These are phyloP conservation scores for Haliaeetus leucogaster DNA, from an alignment of 2,113 vertebrate genomes.

Conservation along the genomic window DNA sequence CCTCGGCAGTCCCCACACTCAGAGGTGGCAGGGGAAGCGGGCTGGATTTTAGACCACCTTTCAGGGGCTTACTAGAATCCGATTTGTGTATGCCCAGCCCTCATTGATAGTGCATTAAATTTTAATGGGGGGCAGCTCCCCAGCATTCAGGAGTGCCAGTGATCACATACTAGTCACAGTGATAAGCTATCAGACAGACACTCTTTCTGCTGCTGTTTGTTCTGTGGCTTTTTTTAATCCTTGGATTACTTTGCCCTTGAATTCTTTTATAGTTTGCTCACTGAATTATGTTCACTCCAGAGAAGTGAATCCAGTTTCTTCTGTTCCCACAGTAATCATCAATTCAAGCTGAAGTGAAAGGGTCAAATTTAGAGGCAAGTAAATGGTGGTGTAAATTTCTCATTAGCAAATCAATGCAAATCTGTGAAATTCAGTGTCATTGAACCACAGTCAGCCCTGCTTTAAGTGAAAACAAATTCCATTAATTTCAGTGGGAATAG, in stretches of 20 bases:
- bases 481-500: neutral
- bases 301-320: conserved; percentile 19
- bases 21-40: neutral
- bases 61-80: neutral
- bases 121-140: neutral
- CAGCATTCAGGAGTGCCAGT: neutral
- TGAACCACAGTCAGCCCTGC: neutral
- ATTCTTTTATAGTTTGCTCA: conserved; percentile 45
- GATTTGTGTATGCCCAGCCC: neutral
- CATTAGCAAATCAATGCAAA: conserved; percentile 38
- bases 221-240: neutral
- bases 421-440: conserved; percentile 30
- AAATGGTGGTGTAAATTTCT: conserved; percentile 38
- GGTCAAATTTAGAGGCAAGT: conserved; percentile 36
- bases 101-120: neutral
- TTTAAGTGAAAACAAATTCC: neutral
- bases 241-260: conserved; percentile 14
- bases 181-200: neutral
- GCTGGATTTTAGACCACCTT: neutral
- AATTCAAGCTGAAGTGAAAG: conserved; percentile 48
- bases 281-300: conserved; percentile 44
- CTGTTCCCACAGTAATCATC: conserved; percentile 51
- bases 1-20: accelerated
- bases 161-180: neutral
- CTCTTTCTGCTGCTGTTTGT: neutral